Conservation (phyloP, 2,888 invertebrate species). For the Elegia similella region DNA sequence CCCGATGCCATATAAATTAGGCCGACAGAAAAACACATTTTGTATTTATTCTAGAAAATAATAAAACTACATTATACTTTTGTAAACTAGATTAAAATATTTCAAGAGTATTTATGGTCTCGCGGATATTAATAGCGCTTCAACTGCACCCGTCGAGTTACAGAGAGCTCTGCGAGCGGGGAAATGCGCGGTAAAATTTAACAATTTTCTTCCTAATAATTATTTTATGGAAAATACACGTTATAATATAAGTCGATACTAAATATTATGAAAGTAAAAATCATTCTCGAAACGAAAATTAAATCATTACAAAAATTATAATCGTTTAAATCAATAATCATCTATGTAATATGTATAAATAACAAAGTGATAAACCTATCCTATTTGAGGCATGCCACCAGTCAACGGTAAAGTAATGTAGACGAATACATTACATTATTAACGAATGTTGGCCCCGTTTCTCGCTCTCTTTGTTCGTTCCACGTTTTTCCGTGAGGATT, state of each 20-base stretch:
- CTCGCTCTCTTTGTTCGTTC: slow-evolving; percentile 80
- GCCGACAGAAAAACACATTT: slow-evolving; percentile 74
- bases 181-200: slow-evolving; percentile 24
- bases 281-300: no score
- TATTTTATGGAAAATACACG: no score
- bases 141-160: neutral
- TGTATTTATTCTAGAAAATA: slow-evolving; percentile 16
- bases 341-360: no score
- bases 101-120: neutral
- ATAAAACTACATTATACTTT: neutral
- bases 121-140: neutral
- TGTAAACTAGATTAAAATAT: neutral
- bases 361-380: neutral
- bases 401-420: slow-evolving; percentile 67
- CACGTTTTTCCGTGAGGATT: slow-evolving; percentile 63
- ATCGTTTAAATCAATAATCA: no score
- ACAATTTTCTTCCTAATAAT: neutral
- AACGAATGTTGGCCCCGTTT: slow-evolving; percentile 81
- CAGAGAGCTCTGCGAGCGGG: neutral
- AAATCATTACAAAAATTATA: no score
- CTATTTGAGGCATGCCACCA: slow-evolving; percentile 57
- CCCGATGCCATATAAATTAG: slow-evolving; percentile 81
- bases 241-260: no score
- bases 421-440: slow-evolving; percentile 80
- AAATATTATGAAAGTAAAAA: no score